Percentiles rank a stretch among this genome's conserved stretches.
These are phyloP conservation scores for Conops quadrifasciatus DNA, from an alignment of 2,888 invertebrate species.

Conservation along the genomic window DNA sequence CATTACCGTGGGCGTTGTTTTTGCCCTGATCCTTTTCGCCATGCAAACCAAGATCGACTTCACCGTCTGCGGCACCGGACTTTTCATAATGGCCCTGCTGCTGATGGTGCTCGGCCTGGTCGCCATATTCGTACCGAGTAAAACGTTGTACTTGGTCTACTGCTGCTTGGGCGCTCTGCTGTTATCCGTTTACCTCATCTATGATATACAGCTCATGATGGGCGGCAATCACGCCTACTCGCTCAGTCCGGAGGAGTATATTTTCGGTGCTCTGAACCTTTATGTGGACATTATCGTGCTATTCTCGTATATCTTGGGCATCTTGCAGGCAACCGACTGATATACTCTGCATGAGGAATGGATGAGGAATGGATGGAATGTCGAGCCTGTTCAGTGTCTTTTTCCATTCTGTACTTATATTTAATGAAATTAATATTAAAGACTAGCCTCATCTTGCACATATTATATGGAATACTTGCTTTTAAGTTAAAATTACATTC, in stretches of 20 bases:
- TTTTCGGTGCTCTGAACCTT: constrained; percentile 83
- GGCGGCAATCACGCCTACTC: constrained; percentile 87
- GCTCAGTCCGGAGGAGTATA: constrained; percentile 89
- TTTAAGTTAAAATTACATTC: no score
- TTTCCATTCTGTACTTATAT: no score
- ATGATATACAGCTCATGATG: constrained; percentile 89
- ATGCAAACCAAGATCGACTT: constrained; percentile 91
- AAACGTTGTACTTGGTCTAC: constrained; percentile 70
- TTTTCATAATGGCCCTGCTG: constrained; percentile 76
- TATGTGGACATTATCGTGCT: constrained; percentile 44
- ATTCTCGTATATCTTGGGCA: constrained; percentile 41
- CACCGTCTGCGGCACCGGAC: constrained; percentile 76
- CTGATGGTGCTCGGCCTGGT: constrained; percentile 80
- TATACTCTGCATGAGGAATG: no score
- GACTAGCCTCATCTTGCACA: no score
- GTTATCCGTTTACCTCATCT: constrained; percentile 85
- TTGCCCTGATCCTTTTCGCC: constrained; percentile 86
- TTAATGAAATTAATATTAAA: no score
- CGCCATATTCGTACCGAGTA: constrained; percentile 68
- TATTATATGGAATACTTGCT: no score
- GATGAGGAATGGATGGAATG: no score
- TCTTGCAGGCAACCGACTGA: constrained; percentile 20
- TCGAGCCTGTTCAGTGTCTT: no score
- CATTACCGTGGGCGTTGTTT: constrained; percentile 81
- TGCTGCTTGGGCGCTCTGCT: constrained; percentile 83